Base-by-base conservation (phyloP, 2,888 invertebrate genomes). In the Germaria angustata region DNA sequence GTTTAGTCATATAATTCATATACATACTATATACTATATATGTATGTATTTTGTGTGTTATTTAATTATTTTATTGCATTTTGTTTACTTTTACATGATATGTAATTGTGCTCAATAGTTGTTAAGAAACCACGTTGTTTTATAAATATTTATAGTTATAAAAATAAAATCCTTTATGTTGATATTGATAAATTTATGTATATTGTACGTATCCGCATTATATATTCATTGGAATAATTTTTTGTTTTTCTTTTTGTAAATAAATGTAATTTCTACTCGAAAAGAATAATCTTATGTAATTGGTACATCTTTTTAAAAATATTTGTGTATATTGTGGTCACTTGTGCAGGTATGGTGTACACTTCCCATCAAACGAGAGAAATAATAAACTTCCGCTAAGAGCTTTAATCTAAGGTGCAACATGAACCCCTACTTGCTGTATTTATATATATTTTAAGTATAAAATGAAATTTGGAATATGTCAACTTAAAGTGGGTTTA, bases 61-160 rank as follows among this genome's bases (percentile, higher is more conserved):
- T 76, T 65, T 59, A 59, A 59, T 39, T 44, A 17, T 79, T 78
- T 63, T 65, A 69, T 72, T 55, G 39, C 66, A 57, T 69, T 71
- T 76, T 73, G 28, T 78, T 57, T 71, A 32, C n/a, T 68, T 53
- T 59, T 73, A 55, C 66, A 76, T 59, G 17, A 46, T 76, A 24
- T 53, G 66, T 61, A 82, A 82, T 82, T 5, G 79, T 82, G 75
- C 82, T 82, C 82, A 82, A 82, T 82, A 82, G 71, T 46, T 75
- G 59, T 65, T 76, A 82, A 76, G 79, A 39, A 44, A 22, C 39
- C 57, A 66, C 59, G 72, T 79, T 78, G 39, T 75, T 66, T 63
- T 81, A 22, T 66, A 59, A 17, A 39, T 73, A 76, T 66, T 75
- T 55, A 55, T 46, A 75, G 17, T 46, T 46, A n/a, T 6, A 75